A percentile compares a stretch with the other conserved stretches of the same genome.
phyloP scores from a whole-genome alignment of 1,140 invertebrate genomes.

The Phthorimaea operculella region DNA sequence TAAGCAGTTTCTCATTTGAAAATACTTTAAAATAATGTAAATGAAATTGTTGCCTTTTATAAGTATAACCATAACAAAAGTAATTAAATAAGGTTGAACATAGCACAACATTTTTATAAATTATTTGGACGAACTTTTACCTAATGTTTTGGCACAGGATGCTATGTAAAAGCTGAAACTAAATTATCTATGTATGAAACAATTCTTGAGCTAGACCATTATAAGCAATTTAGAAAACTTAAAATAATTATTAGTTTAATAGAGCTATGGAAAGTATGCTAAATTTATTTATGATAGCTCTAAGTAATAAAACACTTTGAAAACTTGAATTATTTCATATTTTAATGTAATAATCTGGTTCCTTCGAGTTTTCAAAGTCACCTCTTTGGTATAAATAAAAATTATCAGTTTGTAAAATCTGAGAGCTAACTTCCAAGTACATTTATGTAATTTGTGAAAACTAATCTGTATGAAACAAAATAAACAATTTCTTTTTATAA shows the following conservation, averaged over 20 bases:
- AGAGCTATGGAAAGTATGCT: slow-evolving; percentile 53
- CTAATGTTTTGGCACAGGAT: too few species aligned
- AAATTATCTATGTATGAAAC: too few species aligned
- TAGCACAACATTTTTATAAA: too few species aligned
- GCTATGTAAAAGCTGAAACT: too few species aligned
- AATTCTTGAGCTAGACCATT: background rate
- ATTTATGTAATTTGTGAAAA: slow-evolving; percentile 30
- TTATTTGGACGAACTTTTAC: too few species aligned
- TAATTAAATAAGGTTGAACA: too few species aligned
- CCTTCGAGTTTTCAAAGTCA: background rate
- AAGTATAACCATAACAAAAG: too few species aligned
- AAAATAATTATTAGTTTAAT: slow-evolving; percentile 11
- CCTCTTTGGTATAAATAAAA: background rate
- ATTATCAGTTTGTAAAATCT: slow-evolving; percentile 13
- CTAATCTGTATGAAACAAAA: slow-evolving; percentile 48
- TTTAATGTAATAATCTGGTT: background rate
- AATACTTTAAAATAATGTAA: too few species aligned
- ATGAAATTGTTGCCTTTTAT: too few species aligned
- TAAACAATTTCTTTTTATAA: slow-evolving; percentile 46
- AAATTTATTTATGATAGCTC: slow-evolving; percentile 60
- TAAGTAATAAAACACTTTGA: background rate
- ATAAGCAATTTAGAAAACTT: slow-evolving; percentile 2
- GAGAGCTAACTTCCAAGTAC: slow-evolving; percentile 28
- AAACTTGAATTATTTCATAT: background rate
- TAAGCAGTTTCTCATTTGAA: too few species aligned